These are phyloP conservation scores for Scolopax rusticola DNA, from an alignment of 2,797 vertebrate species.

Conservation along the genomic window DNA sequence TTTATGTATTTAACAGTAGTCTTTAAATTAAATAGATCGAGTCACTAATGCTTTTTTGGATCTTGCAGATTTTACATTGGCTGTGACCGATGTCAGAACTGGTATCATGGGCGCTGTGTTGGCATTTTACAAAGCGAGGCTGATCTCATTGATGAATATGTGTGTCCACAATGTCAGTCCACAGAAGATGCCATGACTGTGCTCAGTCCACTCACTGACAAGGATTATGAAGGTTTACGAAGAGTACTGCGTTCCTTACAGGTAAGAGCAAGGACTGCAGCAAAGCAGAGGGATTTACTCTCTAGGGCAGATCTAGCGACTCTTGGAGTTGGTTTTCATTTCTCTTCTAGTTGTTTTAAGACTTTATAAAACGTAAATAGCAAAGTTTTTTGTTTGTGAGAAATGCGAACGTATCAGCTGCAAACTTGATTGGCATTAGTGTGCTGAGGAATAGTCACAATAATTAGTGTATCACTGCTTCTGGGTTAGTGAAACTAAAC, in stretches of 20 bases:
- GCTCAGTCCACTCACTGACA: slow-evolving; percentile 94
- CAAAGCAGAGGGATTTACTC: neutral
- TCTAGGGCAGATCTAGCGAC: accelerated
- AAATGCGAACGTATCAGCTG: neutral
- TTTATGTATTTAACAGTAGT: neutral
- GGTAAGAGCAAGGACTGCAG: slow-evolving; percentile 75
- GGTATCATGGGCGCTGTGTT: slow-evolving; percentile 98
- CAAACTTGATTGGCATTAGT: neutral
- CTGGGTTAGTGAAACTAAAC: neutral
- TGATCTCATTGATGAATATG: slow-evolving; percentile 95
- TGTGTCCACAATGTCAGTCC: slow-evolving; percentile 98
- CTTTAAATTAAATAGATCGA: neutral
- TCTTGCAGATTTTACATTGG: slow-evolving; percentile 96
- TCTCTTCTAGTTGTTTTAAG: neutral
- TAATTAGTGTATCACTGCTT: neutral
- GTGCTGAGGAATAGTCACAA: neutral
- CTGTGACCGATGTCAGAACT: slow-evolving; percentile 98
- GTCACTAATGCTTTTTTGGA: slow-evolving; percentile 63
- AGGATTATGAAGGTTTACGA: slow-evolving; percentile 95
- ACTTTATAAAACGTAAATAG: neutral
- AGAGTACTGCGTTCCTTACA: slow-evolving; percentile 95
- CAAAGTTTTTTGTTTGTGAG: neutral
- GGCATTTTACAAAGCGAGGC: slow-evolving; percentile 98
- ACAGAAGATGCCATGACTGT: slow-evolving; percentile 99
- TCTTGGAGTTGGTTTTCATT: neutral